phyloP scores from a whole-genome alignment of 2,113 vertebrate genomes.

The Electrona antarctica region DNA sequence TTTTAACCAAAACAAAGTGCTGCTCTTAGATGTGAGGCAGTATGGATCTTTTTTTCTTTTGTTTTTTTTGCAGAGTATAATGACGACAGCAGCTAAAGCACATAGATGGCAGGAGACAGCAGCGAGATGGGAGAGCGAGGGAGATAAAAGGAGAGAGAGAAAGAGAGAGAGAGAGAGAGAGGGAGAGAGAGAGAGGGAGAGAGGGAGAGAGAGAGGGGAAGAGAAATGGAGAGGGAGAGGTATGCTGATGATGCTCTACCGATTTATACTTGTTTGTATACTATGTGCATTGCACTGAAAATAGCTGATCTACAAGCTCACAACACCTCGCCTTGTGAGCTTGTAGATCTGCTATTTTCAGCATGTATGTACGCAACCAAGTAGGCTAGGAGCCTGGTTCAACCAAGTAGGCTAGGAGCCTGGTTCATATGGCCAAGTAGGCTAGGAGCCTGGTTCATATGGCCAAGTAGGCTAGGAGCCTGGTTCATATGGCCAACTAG shows the following conservation, averaged over 20 bases:
- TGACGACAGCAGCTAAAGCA: slow-evolving; percentile 2
- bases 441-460: slow-evolving; percentile 46
- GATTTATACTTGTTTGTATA: too few species aligned
- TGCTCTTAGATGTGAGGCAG: slow-evolving; percentile 31
- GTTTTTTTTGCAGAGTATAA: not conserved
- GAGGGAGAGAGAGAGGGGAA: slow-evolving; percentile 8
- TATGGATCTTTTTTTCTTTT: slow-evolving; percentile 22
- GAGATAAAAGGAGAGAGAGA: slow-evolving; percentile 8
- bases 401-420: too few species aligned
- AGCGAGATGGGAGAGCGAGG: not conserved
- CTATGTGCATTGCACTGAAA: too few species aligned
- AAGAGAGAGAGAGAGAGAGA: slow-evolving; percentile 41
- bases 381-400: not conserved
- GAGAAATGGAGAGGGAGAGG: slow-evolving; percentile 25
- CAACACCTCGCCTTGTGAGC: too few species aligned
- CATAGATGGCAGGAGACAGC: slow-evolving; percentile 24
- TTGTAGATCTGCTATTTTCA: too few species aligned
- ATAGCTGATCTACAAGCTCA: too few species aligned
- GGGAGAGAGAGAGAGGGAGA: slow-evolving; percentile 24
- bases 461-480: slow-evolving; percentile 58
- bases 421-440: slow-evolving; percentile 57
- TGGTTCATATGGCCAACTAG: slow-evolving; percentile 56
- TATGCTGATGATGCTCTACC: slow-evolving; percentile 34
- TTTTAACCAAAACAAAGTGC: slow-evolving; percentile 50
- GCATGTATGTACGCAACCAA: too few species aligned